Evolutionary conservation across 2,113 vertebrate genomes (phyloP), one percentile per base, ranked within the genome.

Genomic region (Myxocyprinus asiaticus): DNA sequence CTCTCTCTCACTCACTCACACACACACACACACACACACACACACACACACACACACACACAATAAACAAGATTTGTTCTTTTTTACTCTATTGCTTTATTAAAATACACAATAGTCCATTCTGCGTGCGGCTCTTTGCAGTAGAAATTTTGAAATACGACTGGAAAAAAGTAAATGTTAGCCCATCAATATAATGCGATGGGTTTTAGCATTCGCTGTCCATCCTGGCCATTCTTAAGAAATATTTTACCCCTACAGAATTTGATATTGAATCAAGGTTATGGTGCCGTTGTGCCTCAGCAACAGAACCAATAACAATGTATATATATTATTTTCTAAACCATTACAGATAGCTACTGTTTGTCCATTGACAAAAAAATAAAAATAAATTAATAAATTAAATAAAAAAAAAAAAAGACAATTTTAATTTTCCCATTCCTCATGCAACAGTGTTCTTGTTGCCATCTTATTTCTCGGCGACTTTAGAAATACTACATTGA

Each of bases 21-120:
- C 85, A 84, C 78, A 85, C 77, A 85, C 75, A 74, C 78, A 71
- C 65, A 66, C 86, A 84, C 77, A 85, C 77, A 69, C 75, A 73
- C 67, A 67, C 85, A 84, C 78, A 85, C 77, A 85, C 75, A 74
- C 78, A 71, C 65, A 66, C 86, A 84, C 77, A 85, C 77, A 69
- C 0, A 63, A 83, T 15, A 74, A 63, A 80, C 67, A 62, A 58
- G 51, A 55, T 51, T 42, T 43, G 4, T 12, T 66, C 7, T 7
- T 53, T 10, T n/a, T 53, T 50, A 63, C 63, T 59, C 42, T 17
- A 58, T 42, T 10, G 15, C 53, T 48, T 51, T 7, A 66, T 50
- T 58, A 15, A 76, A 17, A 65, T 15, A 76, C 12, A 76, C 22
- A 62, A 6, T 42, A 8, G 69, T 45, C 6, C 0, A 7, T n/a